phyloP scores from a whole-genome alignment of 2,113 vertebrate species.

The Microtus ochrogaster region DNA sequence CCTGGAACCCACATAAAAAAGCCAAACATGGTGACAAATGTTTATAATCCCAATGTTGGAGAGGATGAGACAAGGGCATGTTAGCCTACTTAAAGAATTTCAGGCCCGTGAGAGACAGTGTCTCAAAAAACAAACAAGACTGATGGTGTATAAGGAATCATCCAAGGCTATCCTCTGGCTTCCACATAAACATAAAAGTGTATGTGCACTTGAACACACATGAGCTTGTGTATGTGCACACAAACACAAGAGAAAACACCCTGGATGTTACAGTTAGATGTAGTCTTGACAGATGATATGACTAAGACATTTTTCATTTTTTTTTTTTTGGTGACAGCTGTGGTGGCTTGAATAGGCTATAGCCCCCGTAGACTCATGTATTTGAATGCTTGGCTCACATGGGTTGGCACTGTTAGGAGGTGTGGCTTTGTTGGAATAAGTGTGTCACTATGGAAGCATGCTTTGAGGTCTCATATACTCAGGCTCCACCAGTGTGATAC shows the following conservation, averaged over 20 bases:
- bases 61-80: neutral
- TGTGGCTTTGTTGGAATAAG: neutral
- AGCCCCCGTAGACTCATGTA: neutral
- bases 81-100: neutral
- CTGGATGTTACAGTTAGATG: neutral
- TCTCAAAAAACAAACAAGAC: neutral
- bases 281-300: neutral
- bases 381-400: neutral
- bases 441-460: neutral
- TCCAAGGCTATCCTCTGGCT: neutral
- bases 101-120: neutral
- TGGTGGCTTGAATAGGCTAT: neutral
- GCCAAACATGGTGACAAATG: neutral
- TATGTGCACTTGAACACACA: neutral
- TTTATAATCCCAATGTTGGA: neutral
- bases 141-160: neutral
- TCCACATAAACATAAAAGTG: neutral
- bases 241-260: neutral
- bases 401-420: neutral
- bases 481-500: neutral
- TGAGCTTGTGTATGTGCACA: neutral
- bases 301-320: constrained; percentile 9
- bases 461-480: neutral
- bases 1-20: neutral
- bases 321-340: constrained; percentile 24